Base-by-base conservation (phyloP, 2,113 vertebrate species). In the Thamnophis sirtalis region DNA sequence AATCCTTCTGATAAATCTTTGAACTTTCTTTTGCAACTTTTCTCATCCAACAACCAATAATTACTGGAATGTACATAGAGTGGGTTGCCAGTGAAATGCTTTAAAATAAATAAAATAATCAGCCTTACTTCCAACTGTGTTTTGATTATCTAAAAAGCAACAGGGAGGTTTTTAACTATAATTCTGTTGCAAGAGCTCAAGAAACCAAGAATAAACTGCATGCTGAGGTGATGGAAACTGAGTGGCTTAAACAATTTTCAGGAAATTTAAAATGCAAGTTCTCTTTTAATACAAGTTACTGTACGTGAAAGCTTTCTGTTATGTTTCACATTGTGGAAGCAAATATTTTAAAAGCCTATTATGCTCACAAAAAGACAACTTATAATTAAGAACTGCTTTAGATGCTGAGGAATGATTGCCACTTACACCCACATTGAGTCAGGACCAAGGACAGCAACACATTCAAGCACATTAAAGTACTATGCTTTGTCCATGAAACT, bases 61-160 rank as follows among this genome's bases (percentile, higher is more conserved):
- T 92, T 84, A 90, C 43, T 43, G 43, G 43, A 43, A 43, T 89
- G 55, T 68, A 92, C 73, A 87, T 68, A 92, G 93, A 89, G 88
- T 90, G 92, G 56, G 58, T 93, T 94, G 92, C 92, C 94, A 94
- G 93, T 91, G 58, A 85, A 90, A 93, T 94, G 93, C 95, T 95
- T 96, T 96, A 94, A 91, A 95, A 96, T 60, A 91, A 95, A 96
- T 60, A 91, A 94, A 96, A 97, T 94, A 96, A 94, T 92, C 91
- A 92, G 95, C 90, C 92, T 96, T 94, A 88, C 94, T 94, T 96
- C 95, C 96, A 93, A 92, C 97, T 96, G 96, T 11, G 91, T 92
- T 93, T 91, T 97, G 96, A 97, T 97, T 97, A 97, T 95, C 95
- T 95, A 93, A 80, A 89, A 96, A 96, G 92, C 95, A 95, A 93